Evolutionary conservation across 2,888 invertebrate species (phyloP).

Genomic region (Lycia hirtaria): DNA sequence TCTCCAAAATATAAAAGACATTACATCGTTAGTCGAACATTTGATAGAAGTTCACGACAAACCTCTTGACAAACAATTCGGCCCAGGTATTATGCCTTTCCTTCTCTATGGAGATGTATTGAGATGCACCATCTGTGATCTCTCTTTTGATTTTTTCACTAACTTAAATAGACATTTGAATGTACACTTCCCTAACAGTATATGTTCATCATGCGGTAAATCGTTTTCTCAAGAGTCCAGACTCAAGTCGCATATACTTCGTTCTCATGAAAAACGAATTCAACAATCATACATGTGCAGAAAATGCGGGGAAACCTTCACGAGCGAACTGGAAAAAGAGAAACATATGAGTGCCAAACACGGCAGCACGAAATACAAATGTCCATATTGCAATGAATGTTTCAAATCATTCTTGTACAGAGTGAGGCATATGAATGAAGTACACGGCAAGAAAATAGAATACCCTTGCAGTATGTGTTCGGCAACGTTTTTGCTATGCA

Average conservation of each 20-base stretch:
- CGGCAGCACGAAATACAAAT: slow-evolving; percentile 52
- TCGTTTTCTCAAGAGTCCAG: slow-evolving; percentile 62
- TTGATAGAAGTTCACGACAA: slow-evolving; percentile 59
- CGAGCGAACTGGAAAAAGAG: slow-evolving; percentile 55
- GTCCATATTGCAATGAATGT: slow-evolving; percentile 42
- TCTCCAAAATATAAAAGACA: slow-evolving; percentile 45
- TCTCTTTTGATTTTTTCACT: slow-evolving; percentile 64
- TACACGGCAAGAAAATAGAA: slow-evolving; percentile 57
- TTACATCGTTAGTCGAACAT: slow-evolving; percentile 63
- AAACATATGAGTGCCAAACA: slow-evolving; percentile 61
- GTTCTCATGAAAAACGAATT: slow-evolving; percentile 48
- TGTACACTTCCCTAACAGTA: slow-evolving; percentile 70
- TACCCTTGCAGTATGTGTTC: slow-evolving; percentile 71
- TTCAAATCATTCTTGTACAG: slow-evolving; percentile 60
- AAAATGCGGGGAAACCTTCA: slow-evolving; percentile 63
- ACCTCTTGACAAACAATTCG: slow-evolving; percentile 53
- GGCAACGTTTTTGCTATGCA: slow-evolving; percentile 63
- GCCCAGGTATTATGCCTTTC: slow-evolving; percentile 67
- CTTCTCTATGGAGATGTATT: slow-evolving; percentile 55
- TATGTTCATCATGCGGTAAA: slow-evolving; percentile 76
- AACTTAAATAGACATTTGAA: slow-evolving; percentile 74
- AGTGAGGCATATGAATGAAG: slow-evolving; percentile 44
- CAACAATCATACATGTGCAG: slow-evolving; percentile 57
- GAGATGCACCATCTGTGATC: slow-evolving; percentile 62
- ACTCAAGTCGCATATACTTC: slow-evolving; percentile 63